Base-by-base conservation (phyloP, 2,888 invertebrate genomes). In the Petrolisthes manimaculis region DNA sequence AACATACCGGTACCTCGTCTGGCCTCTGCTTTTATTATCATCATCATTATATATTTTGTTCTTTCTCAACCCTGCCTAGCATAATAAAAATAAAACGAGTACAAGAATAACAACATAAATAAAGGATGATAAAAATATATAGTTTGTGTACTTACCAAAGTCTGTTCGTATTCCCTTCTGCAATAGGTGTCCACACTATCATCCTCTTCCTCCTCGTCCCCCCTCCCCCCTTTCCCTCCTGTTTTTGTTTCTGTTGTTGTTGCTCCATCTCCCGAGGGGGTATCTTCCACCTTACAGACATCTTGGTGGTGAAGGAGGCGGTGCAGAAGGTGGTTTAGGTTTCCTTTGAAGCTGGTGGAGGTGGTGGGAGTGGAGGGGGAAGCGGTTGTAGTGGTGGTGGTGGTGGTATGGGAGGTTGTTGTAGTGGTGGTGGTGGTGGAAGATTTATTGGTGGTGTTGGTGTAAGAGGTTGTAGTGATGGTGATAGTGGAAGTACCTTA, bases 231-330 rank as follows among this genome's bases (percentile, higher is more conserved):
- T 71, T 21, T 1, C 71, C 71, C 37, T 37, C 2, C 37, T 37
- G 37, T 37, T 37, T 0, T 37, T 37, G 37, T 37, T 37, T 37
- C 37, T 37, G 37, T 37, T 37, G 37, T 2, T 37, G 37, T 2
- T 37, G 37, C 84, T 84, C 86, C 14, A 54, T 79, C 21, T 81
- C 74, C 75, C 81, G 71, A 9, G 87, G 86, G 9, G 83, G 87
- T 37, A 87, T 83, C 78, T 83, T 83, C 87, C 87, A 87, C n/a
- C 87, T 83, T 12, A 87, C 87, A 5, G 87, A 87, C 87, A 87
- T 87, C 9, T 5, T 79, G 83, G 87, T 53, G 67, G 55, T 56
- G 37, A 56, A 37, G 5, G 24, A 21, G 14, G 55, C 51, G 77
- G 84, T 5, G 75, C 54, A 51, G 74, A 5, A 3, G 67, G 67